phyloP scores from a whole-genome alignment of 1,140 invertebrate species.

The Neocloeon triangulifer region DNA sequence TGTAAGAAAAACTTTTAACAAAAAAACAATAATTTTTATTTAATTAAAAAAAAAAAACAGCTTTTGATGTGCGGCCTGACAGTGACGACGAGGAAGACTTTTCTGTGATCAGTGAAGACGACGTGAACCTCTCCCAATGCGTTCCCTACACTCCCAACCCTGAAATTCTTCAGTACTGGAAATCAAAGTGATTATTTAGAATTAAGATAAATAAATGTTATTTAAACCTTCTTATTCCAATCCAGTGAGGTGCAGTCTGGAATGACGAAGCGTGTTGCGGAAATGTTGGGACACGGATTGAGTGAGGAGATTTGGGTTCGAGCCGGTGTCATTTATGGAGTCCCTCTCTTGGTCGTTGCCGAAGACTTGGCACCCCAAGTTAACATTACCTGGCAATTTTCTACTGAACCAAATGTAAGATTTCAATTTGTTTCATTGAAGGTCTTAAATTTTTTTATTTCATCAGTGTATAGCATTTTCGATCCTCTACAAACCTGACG shows the following conservation, averaged over 20 bases:
- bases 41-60: no score
- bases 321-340: conserved; percentile 3
- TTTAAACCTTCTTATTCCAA: no score
- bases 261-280: background rate
- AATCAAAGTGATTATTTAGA: conserved; percentile 3
- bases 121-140: conserved; percentile 1
- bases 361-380: background rate
- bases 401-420: conserved; percentile 4
- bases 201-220: no score
- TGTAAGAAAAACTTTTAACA: no score
- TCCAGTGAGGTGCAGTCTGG: conserved; percentile 4
- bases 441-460: background rate
- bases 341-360: background rate
- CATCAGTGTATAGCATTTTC: conserved; percentile 4
- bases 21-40: no score
- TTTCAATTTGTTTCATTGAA: background rate
- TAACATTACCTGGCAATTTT: conserved; percentile 2
- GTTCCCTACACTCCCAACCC: conserved; percentile 4
- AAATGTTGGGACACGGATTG: background rate
- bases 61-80: background rate
- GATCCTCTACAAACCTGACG: conserved; percentile 1
- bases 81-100: conserved; percentile 2
- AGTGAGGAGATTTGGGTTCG: conserved; percentile 2
- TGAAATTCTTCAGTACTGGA: conserved; percentile 1
- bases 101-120: conserved; percentile 5